Percentiles rank a stretch among this genome's conserved stretches.
Evolutionary conservation across 1,140 invertebrate species (phyloP).

Genomic region (Drosophila lacteicornis): DNA sequence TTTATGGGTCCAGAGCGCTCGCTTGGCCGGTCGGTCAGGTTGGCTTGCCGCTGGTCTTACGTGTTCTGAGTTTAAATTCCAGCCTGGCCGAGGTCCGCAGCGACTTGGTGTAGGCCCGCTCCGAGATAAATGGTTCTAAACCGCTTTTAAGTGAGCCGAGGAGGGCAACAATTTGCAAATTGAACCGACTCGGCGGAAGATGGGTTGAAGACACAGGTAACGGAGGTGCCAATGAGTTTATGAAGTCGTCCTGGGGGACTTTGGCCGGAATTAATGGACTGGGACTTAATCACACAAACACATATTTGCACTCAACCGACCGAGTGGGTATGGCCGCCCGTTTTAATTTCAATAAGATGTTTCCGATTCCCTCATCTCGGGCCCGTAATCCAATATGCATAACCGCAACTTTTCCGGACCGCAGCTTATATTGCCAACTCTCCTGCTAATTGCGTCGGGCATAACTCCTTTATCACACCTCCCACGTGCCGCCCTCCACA

Average conservation of each 20-base stretch:
- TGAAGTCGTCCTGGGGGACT: slow-evolving; percentile 4
- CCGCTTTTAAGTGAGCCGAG: slow-evolving; percentile 54
- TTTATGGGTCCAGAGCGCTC: slow-evolving; percentile 64
- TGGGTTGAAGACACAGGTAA: slow-evolving; percentile 13
- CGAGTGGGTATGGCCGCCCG: neutral
- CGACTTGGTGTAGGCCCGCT: slow-evolving; percentile 13
- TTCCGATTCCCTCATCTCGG: neutral
- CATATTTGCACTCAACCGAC: neutral
- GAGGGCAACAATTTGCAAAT: slow-evolving; percentile 64
- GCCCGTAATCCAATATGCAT: slow-evolving; percentile 4
- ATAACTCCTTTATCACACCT: slow-evolving; percentile 20
- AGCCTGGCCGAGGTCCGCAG: slow-evolving; percentile 9
- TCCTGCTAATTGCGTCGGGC: slow-evolving; percentile 19
- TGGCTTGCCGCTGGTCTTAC: slow-evolving; percentile 39
- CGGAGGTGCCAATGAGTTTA: slow-evolving; percentile 60
- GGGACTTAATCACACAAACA: slow-evolving; percentile 6
- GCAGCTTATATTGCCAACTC: slow-evolving; percentile 9
- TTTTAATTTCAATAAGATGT: slow-evolving; percentile 13
- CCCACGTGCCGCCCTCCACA: slow-evolving; percentile 4
- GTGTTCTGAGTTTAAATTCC: slow-evolving; percentile 45
- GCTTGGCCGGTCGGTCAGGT: slow-evolving; percentile 18
- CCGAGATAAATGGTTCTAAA: slow-evolving; percentile 74
- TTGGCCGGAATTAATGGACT: neutral
- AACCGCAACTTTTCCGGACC: slow-evolving; percentile 5
- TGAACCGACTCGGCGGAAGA: slow-evolving; percentile 23